Conservation (phyloP, 1,140 invertebrate genomes). For the Ganaspis sp. region DNA sequence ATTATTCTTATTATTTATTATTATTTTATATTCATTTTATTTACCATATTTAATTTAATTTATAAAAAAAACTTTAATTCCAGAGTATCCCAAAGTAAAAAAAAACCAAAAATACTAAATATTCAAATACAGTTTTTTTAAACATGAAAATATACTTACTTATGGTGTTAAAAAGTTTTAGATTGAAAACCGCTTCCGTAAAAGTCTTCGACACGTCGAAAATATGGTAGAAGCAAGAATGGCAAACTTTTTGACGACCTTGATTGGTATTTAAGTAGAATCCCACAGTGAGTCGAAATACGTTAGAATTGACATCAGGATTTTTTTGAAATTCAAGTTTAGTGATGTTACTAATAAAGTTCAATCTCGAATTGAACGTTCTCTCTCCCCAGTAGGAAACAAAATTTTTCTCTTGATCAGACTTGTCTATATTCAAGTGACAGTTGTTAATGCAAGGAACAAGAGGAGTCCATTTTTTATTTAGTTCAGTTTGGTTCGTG, state of each 20-base stretch:
- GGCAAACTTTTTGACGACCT: slow-evolving; percentile 14
- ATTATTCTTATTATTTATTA: no score
- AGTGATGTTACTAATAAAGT: not conserved
- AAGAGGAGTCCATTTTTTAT: not conserved
- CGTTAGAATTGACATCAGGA: not conserved
- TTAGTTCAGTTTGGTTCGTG: not conserved
- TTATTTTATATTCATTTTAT: no score
- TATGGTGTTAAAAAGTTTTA: not conserved
- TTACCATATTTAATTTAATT: no score
- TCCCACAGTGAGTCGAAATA: not conserved
- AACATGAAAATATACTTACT: not conserved
- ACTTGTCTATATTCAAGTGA: not conserved
- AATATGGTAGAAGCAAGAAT: not conserved
- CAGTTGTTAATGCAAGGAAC: not conserved
- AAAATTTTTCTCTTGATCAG: not conserved
- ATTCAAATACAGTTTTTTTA: no score
- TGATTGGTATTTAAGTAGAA: not conserved
- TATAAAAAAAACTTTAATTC: no score
- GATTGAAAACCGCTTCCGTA: not conserved
- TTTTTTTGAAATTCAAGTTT: not conserved
- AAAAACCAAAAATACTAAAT: no score
- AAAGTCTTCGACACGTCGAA: not conserved
- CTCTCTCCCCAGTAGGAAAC: not conserved
- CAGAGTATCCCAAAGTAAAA: no score
- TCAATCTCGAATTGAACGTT: not conserved